Base-by-base conservation (phyloP, 35 echinoderm and acorn worm species). In the Ptychodera flava region DNA sequence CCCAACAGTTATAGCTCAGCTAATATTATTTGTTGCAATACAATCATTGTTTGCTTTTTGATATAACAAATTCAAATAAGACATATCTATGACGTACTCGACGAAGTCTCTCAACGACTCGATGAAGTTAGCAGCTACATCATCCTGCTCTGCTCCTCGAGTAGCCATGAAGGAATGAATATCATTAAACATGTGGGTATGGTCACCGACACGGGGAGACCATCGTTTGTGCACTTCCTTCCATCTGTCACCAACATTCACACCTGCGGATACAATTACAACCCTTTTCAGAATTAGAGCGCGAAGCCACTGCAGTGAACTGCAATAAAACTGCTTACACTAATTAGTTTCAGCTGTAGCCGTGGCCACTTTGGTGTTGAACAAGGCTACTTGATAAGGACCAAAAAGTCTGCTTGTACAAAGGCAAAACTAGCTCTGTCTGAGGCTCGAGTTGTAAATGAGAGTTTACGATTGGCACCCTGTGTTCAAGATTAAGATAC, bases 91-190 rank as follows among this genome's bases (percentile, higher is more conserved):
- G n/a, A 28, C 35, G 15, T 88, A 88, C 86, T 30, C 81, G 16
- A 88, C 37, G 81, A 87, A 88, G 16, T 35, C n/a, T 14, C 1
- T 81, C 28, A 81, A 80, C 0, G 45, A 64, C 22, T 64, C 6
- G 45, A 64, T 64, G 6, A 64, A 64, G 6, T 64, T 64, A 22
- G 6, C 45, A 22, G 45, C 45, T 12, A 64, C 45, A 64, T 64
- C 45, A 64, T 22, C 22, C 6, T 64, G 45, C 22, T 64, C 6
- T 64, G 45, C 45, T 64, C 45, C 45, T 12, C 22, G 45, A 22
- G 45, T 22, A 64, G 45, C 45, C 45, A 64, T 64, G 6, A 64
- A 22, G 45, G 22, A 64, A 64, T 64, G 45, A 64, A 64, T 64
- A 64, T 64, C 45, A 64, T 64, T 64, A 64, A 64, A 64, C 22